Conservation (phyloP, 2,113 vertebrate genomes). For the Zosterops pallidus region DNA sequence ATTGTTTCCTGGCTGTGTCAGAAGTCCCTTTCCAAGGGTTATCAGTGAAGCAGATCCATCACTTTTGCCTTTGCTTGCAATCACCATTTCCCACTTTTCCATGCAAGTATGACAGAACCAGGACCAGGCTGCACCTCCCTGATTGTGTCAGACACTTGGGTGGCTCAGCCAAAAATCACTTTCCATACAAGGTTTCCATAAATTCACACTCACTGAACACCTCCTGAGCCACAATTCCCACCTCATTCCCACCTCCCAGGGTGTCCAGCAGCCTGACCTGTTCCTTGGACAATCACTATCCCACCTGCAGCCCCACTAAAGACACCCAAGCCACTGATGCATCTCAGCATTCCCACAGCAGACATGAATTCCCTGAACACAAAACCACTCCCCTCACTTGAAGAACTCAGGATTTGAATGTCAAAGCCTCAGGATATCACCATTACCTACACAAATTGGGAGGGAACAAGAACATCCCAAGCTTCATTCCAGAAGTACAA, state of each 20-base stretch:
- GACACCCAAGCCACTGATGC: neutral
- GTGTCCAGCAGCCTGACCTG: neutral
- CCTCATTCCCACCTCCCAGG: neutral
- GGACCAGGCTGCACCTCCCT: neutral
- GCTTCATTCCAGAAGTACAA: neutral
- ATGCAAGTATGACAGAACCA: accelerated
- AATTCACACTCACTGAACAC: neutral
- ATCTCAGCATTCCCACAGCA: accelerated
- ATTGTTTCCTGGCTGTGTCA: neutral
- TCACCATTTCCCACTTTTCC: neutral
- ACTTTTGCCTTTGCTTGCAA: too few species aligned
- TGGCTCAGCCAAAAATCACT: neutral
- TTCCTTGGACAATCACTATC: accelerated
- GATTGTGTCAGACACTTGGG: neutral
- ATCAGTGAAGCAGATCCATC: neutral
- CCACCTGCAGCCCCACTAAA: neutral
- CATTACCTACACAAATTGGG: neutral
- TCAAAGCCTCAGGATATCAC: neutral
- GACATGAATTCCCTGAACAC: neutral
- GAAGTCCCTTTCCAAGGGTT: neutral
- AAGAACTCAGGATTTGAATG: neutral
- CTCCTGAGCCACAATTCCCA: neutral
- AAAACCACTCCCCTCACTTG: neutral
- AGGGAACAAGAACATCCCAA: neutral
- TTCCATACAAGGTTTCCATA: neutral